Base-by-base conservation (phyloP, 1,140 invertebrate species). In the Temnothorax nylanderi region DNA sequence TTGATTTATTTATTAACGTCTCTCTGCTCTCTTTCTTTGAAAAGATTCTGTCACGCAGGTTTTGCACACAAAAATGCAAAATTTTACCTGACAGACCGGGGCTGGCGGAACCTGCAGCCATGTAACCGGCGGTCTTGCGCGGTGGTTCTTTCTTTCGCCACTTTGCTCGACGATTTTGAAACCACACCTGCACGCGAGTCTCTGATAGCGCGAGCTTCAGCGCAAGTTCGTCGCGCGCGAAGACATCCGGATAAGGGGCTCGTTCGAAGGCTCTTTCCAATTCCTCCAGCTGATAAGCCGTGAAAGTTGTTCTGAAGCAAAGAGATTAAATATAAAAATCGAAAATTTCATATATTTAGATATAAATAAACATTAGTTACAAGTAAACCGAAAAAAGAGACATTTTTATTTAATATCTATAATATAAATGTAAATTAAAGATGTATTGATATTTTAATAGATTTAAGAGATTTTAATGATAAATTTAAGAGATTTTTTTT, bases 71-170 rank as follows among this genome's bases (percentile, higher is more conserved):
- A 86, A 54, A 21, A 44, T 41, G 0, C 10, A 0, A 16, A 65
- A 41, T 80, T 71, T 82, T 77, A 93, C 93, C 93, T 81, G 96
- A 91, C 93, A 96, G 69, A n/a, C 96, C 87, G 94, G 96, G 92
- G 86, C 94, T 95, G 21, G 96, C 97, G 47, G 96, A 96, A 85
- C 97, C 97, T 7, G 96, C 93, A 5, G 96, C 95, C 92, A 96
- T 96, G 72, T 97, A 97, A 92, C 98, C 98, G 4, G 98, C 97
- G 0, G 97, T 98, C 95, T 99, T 99, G 85, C 99, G 97, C 0
- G 99, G 99, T 16, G 99, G 99, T 95, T 99, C 99, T 6, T 99
- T 97, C 95, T 99, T 99, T 21, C 99, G 96, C 99, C 99, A 99
- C 94, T 99, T 99, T 8, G 99, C 99, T 76, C 99, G 96, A 86